Percentiles rank a stretch among this genome's conserved stretches.
These are phyloP conservation scores for Virgularia gustaviana DNA, from an alignment of 92 coral and sea anemone species.

Conservation along the genomic window DNA sequence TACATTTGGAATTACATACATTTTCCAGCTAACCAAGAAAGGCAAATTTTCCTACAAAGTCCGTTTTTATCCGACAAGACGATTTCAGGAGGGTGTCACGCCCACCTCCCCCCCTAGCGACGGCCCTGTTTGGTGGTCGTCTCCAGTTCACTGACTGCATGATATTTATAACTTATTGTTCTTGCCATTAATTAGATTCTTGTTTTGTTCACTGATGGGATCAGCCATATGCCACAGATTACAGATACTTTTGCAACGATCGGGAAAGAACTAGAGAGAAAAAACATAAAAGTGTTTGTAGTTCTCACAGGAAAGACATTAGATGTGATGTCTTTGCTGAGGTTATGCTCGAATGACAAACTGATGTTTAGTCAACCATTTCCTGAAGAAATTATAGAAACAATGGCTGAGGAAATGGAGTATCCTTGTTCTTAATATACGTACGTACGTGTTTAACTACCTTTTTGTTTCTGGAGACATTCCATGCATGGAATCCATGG, in stretches of 20 bases:
- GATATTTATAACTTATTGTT: too few species aligned
- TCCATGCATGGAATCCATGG: too few species aligned
- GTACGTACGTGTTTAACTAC: background rate
- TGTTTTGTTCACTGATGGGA: conserved; percentile 56
- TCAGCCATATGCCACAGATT: conserved; percentile 36
- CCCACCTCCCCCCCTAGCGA: too few species aligned
- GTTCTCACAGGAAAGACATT: conserved; percentile 7
- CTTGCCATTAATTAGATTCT: too few species aligned
- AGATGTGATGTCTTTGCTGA: conserved; percentile 21
- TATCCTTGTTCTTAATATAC: conserved; percentile 13
- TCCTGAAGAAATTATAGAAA: conserved; percentile 7
- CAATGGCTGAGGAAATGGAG: conserved; percentile 18
- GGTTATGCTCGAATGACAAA: conserved; percentile 19
- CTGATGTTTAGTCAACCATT: conserved; percentile 22
- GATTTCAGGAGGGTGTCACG: too few species aligned
- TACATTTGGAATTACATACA: too few species aligned
- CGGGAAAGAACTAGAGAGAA: conserved; percentile 17
- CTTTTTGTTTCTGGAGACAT: background rate
- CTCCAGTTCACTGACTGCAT: too few species aligned
- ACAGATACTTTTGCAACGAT: conserved; percentile 3
- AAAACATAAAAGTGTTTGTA: conserved; percentile 21
- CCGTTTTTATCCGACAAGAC: too few species aligned
- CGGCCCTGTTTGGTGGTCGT: too few species aligned
- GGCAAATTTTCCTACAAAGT: too few species aligned
- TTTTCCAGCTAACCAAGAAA: too few species aligned